A percentile compares a stretch with the other conserved stretches of the same genome.
phyloP scores from a whole-genome alignment of 2,113 vertebrate species.

The Chaenogobius annularis region DNA sequence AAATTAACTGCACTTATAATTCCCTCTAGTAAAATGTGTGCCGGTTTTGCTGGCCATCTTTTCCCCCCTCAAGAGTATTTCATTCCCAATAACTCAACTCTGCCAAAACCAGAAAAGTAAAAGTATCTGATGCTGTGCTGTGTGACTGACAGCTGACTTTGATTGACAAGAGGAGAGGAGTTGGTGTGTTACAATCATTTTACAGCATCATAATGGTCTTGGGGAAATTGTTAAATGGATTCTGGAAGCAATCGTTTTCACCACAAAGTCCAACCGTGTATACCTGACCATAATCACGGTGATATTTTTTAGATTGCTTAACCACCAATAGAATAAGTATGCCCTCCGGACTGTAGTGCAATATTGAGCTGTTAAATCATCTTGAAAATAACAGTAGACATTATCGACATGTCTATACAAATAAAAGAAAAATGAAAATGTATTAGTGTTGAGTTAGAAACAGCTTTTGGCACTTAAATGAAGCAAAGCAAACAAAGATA shows the following conservation, averaged over 20 bases:
- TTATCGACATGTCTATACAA: constrained; percentile 38
- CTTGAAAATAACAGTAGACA: constrained; percentile 21
- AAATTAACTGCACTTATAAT: constrained; percentile 3
- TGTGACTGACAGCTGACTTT: background rate
- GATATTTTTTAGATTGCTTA: background rate
- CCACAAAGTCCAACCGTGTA: background rate
- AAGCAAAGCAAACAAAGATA: constrained; percentile 34
- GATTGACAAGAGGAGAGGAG: background rate
- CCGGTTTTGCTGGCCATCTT: background rate
- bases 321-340: background rate
- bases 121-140: background rate
- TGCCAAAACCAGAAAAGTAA: background rate
- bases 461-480: constrained; percentile 17
- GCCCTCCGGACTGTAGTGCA: background rate
- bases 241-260: background rate
- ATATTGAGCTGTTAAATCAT: constrained; percentile 24
- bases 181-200: background rate
- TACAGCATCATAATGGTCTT: background rate
- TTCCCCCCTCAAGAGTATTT: background rate
- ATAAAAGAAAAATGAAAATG: constrained; percentile 27
- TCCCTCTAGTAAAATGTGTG: constrained; percentile 3
- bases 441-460: constrained; percentile 42
- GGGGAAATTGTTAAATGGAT: background rate
- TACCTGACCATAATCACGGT: background rate
- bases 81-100: background rate